Evolutionary conservation across 2,113 vertebrate genomes (phyloP).

Genomic region (Brienomyrus brachyistius): DNA sequence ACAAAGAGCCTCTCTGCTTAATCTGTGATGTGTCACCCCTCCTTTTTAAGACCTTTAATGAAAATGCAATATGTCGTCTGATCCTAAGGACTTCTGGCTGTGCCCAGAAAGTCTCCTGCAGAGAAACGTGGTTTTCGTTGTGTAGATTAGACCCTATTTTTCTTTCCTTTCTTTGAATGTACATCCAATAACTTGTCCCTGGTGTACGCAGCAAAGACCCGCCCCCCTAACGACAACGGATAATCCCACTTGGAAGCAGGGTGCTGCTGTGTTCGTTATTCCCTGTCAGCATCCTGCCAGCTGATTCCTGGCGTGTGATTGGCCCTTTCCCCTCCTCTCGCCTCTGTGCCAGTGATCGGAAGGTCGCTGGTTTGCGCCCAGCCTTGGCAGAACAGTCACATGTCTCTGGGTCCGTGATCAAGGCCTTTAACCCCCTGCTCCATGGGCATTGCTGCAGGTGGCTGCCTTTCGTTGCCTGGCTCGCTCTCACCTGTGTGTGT

Average conservation of each 20-base stretch:
- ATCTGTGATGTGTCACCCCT: neutral
- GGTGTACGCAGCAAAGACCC: neutral
- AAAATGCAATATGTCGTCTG: neutral
- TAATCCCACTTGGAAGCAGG: neutral
- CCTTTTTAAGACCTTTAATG: neutral
- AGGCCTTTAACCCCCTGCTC: neutral
- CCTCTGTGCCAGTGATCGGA: neutral
- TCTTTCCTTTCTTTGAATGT: neutral
- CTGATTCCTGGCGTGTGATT: neutral
- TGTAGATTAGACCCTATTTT: neutral
- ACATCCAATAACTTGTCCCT: neutral
- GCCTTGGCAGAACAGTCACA: neutral
- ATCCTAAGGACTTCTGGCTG: neutral
- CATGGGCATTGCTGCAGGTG: neutral
- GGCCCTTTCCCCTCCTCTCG: neutral
- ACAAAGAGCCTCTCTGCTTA: neutral
- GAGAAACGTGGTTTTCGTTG: neutral
- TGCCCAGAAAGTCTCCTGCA: neutral
- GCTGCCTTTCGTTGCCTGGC: neutral
- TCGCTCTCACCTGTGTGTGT: neutral
- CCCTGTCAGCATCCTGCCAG: neutral
- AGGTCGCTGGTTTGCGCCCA: neutral
- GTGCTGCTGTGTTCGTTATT: neutral
- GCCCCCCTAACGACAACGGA: neutral
- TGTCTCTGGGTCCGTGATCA: neutral